A percentile compares a stretch with the other conserved stretches of the same genome.
These are phyloP conservation scores for Reinhardtius hippoglossoides DNA, from an alignment of 2,113 vertebrate species.

Conservation along the genomic window DNA sequence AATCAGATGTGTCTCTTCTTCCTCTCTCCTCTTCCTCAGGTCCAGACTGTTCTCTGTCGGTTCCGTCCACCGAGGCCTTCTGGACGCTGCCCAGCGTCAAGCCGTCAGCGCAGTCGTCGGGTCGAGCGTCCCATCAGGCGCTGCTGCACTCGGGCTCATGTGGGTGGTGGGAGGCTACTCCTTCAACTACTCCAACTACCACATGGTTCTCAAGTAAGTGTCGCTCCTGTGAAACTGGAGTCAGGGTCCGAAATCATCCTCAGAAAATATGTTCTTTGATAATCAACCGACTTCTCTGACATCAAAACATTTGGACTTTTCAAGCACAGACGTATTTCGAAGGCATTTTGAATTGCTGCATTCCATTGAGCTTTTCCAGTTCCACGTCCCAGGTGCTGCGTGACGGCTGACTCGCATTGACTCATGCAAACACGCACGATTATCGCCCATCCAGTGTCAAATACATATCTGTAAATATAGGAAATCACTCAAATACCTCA, in stretches of 20 bases:
- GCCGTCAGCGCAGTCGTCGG: constrained; percentile 91
- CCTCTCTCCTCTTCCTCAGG: constrained; percentile 74
- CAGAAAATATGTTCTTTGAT: neutral
- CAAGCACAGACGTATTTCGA: too few species aligned
- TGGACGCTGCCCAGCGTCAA: constrained; percentile 94
- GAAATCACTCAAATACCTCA: too few species aligned
- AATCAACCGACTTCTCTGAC: too few species aligned
- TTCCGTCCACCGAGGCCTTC: constrained; percentile 93
- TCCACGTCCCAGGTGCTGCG: too few species aligned
- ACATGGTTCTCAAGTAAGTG: constrained; percentile 94
- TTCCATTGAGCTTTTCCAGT: too few species aligned
- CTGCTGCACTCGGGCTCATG: constrained; percentile 93
- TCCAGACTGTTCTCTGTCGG: constrained; percentile 93
- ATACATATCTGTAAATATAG: too few species aligned
- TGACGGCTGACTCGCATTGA: too few species aligned
- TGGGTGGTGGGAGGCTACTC: constrained; percentile 96
- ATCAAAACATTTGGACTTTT: too few species aligned
- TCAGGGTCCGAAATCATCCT: too few species aligned
- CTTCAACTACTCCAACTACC: constrained; percentile 95
- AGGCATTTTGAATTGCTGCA: too few species aligned
- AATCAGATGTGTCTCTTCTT: neutral
- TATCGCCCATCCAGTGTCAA: too few species aligned
- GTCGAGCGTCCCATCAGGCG: constrained; percentile 92
- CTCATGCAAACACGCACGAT: too few species aligned
- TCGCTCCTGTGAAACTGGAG: neutral